Evolutionary conservation across 2,888 invertebrate genomes (phyloP), one percentile per base, ranked within the genome.

Genomic region (Agrochola circellaris): DNA sequence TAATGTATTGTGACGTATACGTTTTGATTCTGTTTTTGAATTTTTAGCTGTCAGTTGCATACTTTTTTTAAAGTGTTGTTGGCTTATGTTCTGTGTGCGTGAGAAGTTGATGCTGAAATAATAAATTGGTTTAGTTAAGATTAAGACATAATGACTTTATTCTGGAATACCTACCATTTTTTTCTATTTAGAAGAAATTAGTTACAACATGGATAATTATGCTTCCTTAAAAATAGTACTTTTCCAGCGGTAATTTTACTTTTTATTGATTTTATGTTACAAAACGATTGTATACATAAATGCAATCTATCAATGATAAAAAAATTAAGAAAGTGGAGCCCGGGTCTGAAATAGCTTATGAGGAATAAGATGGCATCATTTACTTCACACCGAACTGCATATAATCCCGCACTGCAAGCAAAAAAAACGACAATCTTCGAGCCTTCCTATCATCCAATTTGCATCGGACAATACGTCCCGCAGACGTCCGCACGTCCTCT

Each of bases 11-110:
- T 84, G 88, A 88, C 88, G 83, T 83, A 73, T 81, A 71, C 77
- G 66, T 80, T 76, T 60, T 77, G 72, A 84, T 88, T 88, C 86
- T 70, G 69, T 79, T 77, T 88, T 88, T 87, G 70, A 87, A 82
- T 80, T 85, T 34, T 61, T 13, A 78, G 77, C 81, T 84, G 89
- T 89, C 89, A 89, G 75, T 79, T 74, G 82, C 89, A 88, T 74
- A 64, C 17, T 67, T 75, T 73, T 73, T 73, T 68, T 3, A 34
- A 34, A 34, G 34, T 34, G 3, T 34, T 34, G 3, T 4, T 34
- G 9, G 54, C 20, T 15, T 6, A 13, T 58, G 30, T 38, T 68
- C 71, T 56, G 13, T 48, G n/a, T 45, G 45, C 58, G 58, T 51
- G 70, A 73, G 42, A 61, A 17, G 20, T 17, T 45, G 5, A 13